Percentiles rank a stretch among this genome's conserved stretches.
Conservation (phyloP, 53 echinoderm and acorn worm species). For the Apostichopus leukothele region DNA sequence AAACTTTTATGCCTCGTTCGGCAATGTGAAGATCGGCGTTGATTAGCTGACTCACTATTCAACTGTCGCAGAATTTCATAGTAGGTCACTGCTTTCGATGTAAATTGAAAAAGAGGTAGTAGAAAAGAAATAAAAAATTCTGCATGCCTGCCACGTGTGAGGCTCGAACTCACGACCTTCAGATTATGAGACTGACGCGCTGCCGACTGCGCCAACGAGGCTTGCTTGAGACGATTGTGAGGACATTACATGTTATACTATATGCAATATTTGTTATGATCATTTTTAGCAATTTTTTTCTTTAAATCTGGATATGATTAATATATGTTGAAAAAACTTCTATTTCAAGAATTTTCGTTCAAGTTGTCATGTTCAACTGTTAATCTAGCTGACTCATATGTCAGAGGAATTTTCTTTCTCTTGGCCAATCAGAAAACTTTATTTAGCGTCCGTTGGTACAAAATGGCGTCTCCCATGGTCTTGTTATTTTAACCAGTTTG, state of each 20-base stretch:
- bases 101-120: not conserved
- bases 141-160: conserved; percentile 31
- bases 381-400: not conserved
- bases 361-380: not conserved
- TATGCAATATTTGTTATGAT: too few relatives aligned
- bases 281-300: too few relatives aligned
- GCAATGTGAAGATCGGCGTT: too few relatives aligned
- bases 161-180: conserved; percentile 41
- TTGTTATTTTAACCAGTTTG: too few relatives aligned
- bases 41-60: too few relatives aligned
- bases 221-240: not conserved
- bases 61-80: too few relatives aligned
- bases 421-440: not conserved
- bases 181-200: conserved; percentile 41
- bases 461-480: conserved; percentile 37
- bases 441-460: conserved; percentile 31
- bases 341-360: not conserved
- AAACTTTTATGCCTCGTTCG: too few relatives aligned
- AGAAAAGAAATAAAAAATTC: not conserved
- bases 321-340: not conserved
- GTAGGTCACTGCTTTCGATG: too few relatives aligned
- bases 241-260: not conserved
- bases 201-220: conserved; percentile 41
- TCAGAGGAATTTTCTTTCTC: not conserved
- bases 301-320: not conserved